Conservation (phyloP, 1,140 invertebrate species). For the Rhyzopertha dominica region DNA sequence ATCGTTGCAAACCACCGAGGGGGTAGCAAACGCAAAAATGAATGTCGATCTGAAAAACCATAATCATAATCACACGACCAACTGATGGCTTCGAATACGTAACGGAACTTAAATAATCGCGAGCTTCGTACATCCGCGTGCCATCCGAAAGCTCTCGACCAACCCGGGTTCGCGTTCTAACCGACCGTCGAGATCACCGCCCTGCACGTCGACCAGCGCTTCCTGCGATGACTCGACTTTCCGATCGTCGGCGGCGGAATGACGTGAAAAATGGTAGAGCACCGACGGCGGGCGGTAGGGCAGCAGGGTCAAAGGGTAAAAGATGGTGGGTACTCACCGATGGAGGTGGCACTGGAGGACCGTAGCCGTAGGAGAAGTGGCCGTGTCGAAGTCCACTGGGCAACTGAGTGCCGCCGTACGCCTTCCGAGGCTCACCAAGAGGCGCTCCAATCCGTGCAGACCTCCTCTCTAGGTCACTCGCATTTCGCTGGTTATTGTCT, state of each 20-base stretch:
- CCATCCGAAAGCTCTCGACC: no score
- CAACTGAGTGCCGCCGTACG: conserved; percentile 27
- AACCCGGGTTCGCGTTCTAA: conserved; percentile 7
- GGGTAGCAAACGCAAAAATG: no score
- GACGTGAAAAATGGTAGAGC: conserved; percentile 1
- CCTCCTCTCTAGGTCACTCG: conserved; percentile 35
- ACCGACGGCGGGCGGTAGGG: conserved; percentile 9
- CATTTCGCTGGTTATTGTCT: conserved; percentile 26
- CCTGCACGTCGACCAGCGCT: no score
- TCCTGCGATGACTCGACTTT: conserved; percentile 13
- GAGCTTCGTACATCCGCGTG: no score
- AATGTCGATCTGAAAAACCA: no score
- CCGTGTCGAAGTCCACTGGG: conserved; percentile 33
- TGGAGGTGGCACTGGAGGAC: conserved; percentile 19
- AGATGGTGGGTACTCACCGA: conserved; percentile 23
- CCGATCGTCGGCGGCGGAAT: conserved; percentile 13
- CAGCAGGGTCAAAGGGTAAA: conserved; percentile 19
- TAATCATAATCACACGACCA: no score
- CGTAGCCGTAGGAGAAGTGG: conserved; percentile 27
- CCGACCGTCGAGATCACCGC: conserved; percentile 20
- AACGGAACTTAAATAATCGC: no score
- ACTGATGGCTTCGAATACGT: no score
- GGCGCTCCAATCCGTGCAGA: conserved; percentile 25
- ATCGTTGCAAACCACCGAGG: no score
- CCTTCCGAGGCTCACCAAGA: conserved; percentile 28